These are phyloP conservation scores for Cherax quadricarinatus DNA, from an alignment of 1,140 invertebrate genomes.

Conservation along the genomic window DNA sequence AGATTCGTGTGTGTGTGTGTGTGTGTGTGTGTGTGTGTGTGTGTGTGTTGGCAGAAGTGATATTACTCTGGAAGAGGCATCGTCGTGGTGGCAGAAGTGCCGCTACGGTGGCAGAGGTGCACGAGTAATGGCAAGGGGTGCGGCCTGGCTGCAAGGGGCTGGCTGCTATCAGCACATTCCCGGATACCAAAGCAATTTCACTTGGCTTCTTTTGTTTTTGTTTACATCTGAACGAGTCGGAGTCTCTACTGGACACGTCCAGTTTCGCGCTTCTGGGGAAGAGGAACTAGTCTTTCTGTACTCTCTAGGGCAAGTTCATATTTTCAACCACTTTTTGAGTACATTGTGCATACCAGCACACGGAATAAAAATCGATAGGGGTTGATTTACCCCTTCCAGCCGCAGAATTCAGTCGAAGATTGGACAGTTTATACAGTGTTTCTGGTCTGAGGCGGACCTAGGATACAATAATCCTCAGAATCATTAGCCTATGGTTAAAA, in stretches of 20 bases:
- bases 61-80: neutral
- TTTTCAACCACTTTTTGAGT: neutral
- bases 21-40: too few relatives aligned
- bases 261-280: neutral
- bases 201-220: neutral
- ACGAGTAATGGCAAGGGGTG: neutral
- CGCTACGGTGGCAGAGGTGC: neutral
- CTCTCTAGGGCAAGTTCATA: neutral
- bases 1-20: too few relatives aligned
- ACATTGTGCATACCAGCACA: too few relatives aligned
- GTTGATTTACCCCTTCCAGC: too few relatives aligned
- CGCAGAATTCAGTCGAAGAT: too few relatives aligned
- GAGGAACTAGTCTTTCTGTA: neutral
- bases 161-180: neutral
- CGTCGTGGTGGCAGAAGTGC: neutral
- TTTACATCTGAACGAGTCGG: neutral
- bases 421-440: too few relatives aligned
- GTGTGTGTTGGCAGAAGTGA: too few relatives aligned
- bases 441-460: too few relatives aligned
- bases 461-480: too few relatives aligned
- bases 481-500: too few relatives aligned
- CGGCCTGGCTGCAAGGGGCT: neutral
- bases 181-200: neutral
- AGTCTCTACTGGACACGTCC: neutral
- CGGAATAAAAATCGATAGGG: too few relatives aligned